Base-by-base conservation (phyloP, 2,888 invertebrate genomes). In the Sarcophaga carnaria region DNA sequence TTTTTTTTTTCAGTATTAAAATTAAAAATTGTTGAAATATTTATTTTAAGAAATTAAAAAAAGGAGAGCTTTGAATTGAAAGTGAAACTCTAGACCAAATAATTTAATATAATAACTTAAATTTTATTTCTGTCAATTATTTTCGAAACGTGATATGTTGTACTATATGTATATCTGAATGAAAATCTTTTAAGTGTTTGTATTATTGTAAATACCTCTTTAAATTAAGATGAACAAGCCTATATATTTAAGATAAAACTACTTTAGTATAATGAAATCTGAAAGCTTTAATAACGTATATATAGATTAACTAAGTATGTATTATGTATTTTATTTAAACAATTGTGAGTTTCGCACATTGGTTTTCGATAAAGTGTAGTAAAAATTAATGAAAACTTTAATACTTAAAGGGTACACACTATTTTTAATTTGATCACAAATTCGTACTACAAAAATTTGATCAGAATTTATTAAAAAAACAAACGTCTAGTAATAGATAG, bases 191-290 rank as follows among this genome's bases (percentile, higher is more conserved):
- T 69, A 84, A 86, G 84, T 89, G 88, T 88, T 85, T 88, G 77
- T 87, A 88, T 83, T 14, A 89, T 92, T 83, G 91, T 92, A 91
- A 89, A 92, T 91, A 91, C 91, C 91, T 91, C 92, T 90, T 78
- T 78, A 89, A 88, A 88, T 80, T 85, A 81, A 88, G 82, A 83
- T 70, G 72, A 86, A 76, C 14, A 80, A 70, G 69, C 76, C 82
- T 83, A 88, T 85, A 88, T 76, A 78, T 88, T 86, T 88, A 88
- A 84, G 85, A 74, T 71, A 80, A 60, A 83, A 90, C 87, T 90
- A 89, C 89, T 89, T 89, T 92, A 91, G 92, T 89, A 88, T 91
- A 92, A 92, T 92, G 92, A 91, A 91, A 91, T 92, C 90, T 90
- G 91, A 91, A 92, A 91, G 91, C 91, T 91, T 91, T 91, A 91